Conservation (phyloP, 2,888 invertebrate species). For the Drosophila gaucha region DNA sequence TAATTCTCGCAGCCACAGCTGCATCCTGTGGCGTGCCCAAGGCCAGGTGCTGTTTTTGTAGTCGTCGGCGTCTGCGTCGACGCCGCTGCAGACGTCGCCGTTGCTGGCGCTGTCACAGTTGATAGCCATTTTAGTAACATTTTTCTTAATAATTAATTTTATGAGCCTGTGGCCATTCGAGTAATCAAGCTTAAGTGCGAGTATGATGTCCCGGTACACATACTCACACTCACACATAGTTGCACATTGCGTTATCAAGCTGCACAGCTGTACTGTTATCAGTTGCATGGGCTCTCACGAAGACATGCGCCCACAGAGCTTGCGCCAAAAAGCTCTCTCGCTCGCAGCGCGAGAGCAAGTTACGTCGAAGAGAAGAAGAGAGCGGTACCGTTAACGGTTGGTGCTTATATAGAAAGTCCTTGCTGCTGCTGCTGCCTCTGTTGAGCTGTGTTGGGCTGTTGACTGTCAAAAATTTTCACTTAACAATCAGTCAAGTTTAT, state of each 20-base stretch:
- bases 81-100: neutral
- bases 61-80: conserved; percentile 9
- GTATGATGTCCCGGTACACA: conserved; percentile 8
- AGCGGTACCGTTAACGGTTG: conserved; percentile 11
- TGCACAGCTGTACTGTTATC: conserved; percentile 74
- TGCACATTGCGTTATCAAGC: conserved; percentile 64
- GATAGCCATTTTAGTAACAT: conserved; percentile 53
- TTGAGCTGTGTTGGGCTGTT: conserved; percentile 53
- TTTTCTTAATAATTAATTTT: conserved; percentile 66
- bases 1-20: conserved; percentile 32
- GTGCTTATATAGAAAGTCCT: conserved; percentile 55
- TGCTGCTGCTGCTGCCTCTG: conserved; percentile 45
- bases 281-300: conserved; percentile 42
- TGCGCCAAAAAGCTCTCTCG: conserved; percentile 50
- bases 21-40: conserved; percentile 33
- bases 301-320: conserved; percentile 59
- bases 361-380: conserved; percentile 1
- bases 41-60: conserved; percentile 43
- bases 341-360: conserved; percentile 11
- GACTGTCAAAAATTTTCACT: conserved; percentile 76
- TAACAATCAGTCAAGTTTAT: conserved; percentile 76
- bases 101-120: conserved; percentile 19
- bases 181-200: conserved; percentile 44
- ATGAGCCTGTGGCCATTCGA: conserved; percentile 62
- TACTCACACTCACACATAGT: conserved; percentile 13